Conservation (phyloP, 2,113 vertebrate species). For the Thymallus thymallus region DNA sequence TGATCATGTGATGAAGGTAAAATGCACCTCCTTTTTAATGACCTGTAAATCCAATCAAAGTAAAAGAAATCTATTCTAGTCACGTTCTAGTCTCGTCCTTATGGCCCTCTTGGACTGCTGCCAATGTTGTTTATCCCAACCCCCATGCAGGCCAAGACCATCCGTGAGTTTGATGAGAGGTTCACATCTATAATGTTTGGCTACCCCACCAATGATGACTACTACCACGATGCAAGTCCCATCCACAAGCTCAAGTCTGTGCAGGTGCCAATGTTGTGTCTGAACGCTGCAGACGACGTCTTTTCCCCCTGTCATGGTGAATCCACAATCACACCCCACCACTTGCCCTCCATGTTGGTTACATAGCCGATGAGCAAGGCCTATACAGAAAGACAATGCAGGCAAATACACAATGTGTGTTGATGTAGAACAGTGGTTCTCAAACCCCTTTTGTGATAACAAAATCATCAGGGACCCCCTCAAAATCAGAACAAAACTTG, state of each 20-base stretch:
- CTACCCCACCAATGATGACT: constrained; percentile 92
- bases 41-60: not conserved
- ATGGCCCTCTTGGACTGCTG: not conserved
- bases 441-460: no score
- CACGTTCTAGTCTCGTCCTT: not conserved
- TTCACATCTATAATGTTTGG: constrained; percentile 98
- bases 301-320: constrained; percentile 95
- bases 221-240: constrained; percentile 93
- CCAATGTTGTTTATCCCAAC: not conserved
- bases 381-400: not conserved
- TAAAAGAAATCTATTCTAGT: not conserved
- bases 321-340: constrained; percentile 20
- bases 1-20: constrained; percentile 96
- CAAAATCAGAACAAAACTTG: no score
- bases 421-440: no score
- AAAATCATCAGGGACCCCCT: no score
- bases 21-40: not conserved
- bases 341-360: not conserved
- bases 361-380: no score
- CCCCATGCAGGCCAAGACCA: constrained; percentile 85
- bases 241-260: constrained; percentile 87
- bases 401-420: not conserved
- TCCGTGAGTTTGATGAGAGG: constrained; percentile 93
- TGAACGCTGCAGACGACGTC: constrained; percentile 94
- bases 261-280: constrained; percentile 93